A percentile compares a stretch with the other conserved stretches of the same genome.
Conservation (phyloP, 1,140 invertebrate genomes). For the Cotesia glomerata region DNA sequence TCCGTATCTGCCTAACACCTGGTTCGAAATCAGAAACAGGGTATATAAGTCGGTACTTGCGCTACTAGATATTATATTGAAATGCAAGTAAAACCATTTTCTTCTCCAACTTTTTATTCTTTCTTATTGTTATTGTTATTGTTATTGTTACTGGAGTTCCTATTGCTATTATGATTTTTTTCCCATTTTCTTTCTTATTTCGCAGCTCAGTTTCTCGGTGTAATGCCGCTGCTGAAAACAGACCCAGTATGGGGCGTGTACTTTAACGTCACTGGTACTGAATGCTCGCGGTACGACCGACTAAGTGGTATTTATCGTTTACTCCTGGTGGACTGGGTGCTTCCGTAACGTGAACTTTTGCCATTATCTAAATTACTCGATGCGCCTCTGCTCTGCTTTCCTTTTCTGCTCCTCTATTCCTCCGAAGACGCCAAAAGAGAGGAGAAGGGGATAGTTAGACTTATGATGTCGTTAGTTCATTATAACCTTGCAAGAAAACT, state of each 20-base stretch:
- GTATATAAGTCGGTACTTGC: neutral
- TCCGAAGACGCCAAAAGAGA: neutral
- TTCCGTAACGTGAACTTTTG: conserved; percentile 19
- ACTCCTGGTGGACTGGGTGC: conserved; percentile 1
- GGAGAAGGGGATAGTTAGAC: neutral
- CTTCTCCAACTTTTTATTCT: no score
- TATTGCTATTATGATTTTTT: no score
- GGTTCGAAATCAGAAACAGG: neutral
- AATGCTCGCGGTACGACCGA: neutral
- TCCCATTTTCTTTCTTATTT: neutral
- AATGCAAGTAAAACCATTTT: no score
- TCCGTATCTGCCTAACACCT: neutral
- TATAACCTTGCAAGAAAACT: conserved; percentile 10
- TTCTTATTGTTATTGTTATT: no score
- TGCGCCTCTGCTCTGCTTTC: neutral
- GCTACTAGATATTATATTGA: neutral
- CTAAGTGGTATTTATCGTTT: conserved; percentile 20
- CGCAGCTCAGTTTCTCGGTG: no score
- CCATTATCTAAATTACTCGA: conserved; percentile 9
- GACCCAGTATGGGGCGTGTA: no score
- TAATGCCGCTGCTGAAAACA: no score
- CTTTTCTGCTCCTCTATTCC: no score
- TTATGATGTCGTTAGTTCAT: neutral
- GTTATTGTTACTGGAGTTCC: no score
- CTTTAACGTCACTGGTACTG: neutral